Evolutionary conservation across 2,888 invertebrate genomes (phyloP), one percentile per base, ranked within the genome.

Genomic region (Scaptomyza reducta): DNA sequence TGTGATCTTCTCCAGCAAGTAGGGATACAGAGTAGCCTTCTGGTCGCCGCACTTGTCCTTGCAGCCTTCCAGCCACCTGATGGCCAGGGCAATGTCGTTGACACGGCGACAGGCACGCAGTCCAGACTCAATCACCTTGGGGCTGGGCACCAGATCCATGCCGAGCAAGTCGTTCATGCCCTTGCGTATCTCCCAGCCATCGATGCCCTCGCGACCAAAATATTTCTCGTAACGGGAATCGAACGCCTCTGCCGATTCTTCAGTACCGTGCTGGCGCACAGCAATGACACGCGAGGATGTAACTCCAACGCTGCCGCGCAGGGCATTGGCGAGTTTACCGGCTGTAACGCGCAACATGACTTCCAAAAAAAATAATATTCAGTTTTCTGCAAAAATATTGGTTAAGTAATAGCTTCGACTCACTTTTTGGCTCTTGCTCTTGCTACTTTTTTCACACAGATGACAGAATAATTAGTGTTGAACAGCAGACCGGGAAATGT

Each of bases 121-220:
- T 1, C 96, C 97, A 53, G 98, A 96, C 81, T 94, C 94, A 77
- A 99, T 94, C 79, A 99, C 96, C 91, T 93, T 95, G 70, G 99
- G 98, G 90, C 98, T 98, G 0, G 99, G 98, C 9, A 99, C 95
- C 89, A 97, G 92, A 93, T 99, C 99, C 95, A 96, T 95, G 78
- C 96, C 97, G 87, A 94, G 94, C 75, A 98, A 92, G 90, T 97
- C 97, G 88, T 96, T 97, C 95, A 98, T 96, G 5, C 95, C 97
- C 91, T 97, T 96, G 66, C 98, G 95, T 83, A 97, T 93, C 93
- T 98, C 97, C 99, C 98, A 99, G 55, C 96, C 96, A 92, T 98
- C 98, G 90, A 98, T 97, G 88, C 97, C 96, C 68, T 94, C 93
- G 67, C 96, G 95, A 91, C 95, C 96, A 93, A 98, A 97, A 92